A percentile compares a stretch with the other conserved stretches of the same genome.
phyloP scores from a whole-genome alignment of 2,797 vertebrate species.

The Eurystomus glaucurus region DNA sequence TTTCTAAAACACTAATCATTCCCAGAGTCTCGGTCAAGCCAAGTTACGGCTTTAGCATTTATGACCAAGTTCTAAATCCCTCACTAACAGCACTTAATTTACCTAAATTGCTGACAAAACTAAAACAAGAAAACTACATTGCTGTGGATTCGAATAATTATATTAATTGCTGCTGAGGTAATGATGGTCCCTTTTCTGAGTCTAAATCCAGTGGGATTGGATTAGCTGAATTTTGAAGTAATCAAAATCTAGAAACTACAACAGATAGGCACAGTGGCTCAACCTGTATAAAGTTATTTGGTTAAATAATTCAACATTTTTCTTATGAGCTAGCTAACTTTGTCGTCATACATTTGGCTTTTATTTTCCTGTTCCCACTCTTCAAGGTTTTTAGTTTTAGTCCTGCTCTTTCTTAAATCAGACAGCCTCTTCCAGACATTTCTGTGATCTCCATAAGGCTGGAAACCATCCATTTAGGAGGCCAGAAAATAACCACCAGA shows the following conservation, averaged over 20 bases:
- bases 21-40: not conserved
- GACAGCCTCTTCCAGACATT: not conserved
- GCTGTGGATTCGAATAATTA: not conserved
- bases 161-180: not conserved
- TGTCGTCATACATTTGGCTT: not conserved
- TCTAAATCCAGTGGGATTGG: not conserved
- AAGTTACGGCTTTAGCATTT: not conserved
- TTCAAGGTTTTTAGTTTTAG: not conserved
- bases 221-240: conserved; percentile 19
- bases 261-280: not conserved
- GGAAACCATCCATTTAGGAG: not conserved
- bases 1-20: not conserved
- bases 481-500: not conserved
- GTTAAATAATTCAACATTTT: not conserved
- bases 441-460: not conserved
- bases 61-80: not conserved
- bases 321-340: not conserved
- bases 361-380: not conserved
- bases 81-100: not conserved
- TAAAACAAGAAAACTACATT: not conserved
- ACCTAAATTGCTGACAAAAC: not conserved
- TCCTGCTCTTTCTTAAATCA: not conserved
- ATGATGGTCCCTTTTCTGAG: not conserved
- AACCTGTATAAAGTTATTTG: not conserved
- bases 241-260: not conserved